Percentiles rank a stretch among this genome's conserved stretches.
Conservation (phyloP, 2,888 invertebrate species). For the Xestia sexstrigata region DNA sequence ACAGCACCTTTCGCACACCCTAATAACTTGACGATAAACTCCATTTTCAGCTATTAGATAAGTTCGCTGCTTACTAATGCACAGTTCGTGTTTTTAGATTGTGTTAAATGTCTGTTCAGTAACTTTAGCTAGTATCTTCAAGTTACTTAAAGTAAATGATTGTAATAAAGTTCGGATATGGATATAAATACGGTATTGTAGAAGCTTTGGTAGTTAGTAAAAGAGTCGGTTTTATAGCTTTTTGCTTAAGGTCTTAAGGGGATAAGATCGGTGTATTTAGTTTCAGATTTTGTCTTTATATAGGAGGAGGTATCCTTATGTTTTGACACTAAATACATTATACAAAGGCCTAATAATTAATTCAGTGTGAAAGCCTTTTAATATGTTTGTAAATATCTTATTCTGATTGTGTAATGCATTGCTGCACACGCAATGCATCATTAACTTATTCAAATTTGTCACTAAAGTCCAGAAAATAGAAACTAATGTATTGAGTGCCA, state of each 20-base stretch:
- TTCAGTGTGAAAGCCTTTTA: too few species aligned
- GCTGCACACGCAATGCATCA: too few species aligned
- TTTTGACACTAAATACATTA: too few species aligned
- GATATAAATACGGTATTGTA: conserved; percentile 34
- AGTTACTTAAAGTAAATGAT: conserved; percentile 48
- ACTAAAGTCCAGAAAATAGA: too few species aligned
- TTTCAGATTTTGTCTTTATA: neutral
- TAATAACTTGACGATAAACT: conserved; percentile 31
- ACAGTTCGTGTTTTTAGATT: conserved; percentile 62
- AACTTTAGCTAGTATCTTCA: conserved; percentile 53
- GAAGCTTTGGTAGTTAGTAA: conserved; percentile 21
- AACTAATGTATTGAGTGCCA: too few species aligned
- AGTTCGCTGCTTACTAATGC: conserved; percentile 61
- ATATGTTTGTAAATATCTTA: too few species aligned
- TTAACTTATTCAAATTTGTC: too few species aligned
- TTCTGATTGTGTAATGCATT: too few species aligned
- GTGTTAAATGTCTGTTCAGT: conserved; percentile 55
- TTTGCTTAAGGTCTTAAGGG: neutral
- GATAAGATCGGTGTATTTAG: neutral
- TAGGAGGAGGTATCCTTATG: neutral
- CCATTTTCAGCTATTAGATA: conserved; percentile 49
- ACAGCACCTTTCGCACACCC: conserved; percentile 7
- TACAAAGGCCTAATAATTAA: too few species aligned
- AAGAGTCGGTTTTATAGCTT: conserved; percentile 10
- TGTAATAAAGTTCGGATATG: conserved; percentile 35